Base-by-base conservation (phyloP, 2,888 invertebrate genomes). In the Drosophila fulvimacula region DNA sequence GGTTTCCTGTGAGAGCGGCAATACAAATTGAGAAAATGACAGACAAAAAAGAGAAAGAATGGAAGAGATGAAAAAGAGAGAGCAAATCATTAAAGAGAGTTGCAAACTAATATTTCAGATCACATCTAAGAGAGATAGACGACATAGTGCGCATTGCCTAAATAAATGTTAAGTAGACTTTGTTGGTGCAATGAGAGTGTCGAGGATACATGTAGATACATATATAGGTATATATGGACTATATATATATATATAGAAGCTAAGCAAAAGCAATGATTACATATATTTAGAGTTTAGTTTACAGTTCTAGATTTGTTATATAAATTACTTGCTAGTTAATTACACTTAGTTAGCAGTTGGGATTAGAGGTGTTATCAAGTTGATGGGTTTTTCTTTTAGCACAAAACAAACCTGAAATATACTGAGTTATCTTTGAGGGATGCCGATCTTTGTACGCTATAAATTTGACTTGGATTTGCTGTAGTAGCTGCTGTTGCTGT, bases 391-490 rank as follows among this genome's bases (percentile, higher is more conserved):
- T 48, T 34, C 36, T 13, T 30, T 49, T 38, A 52, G 24, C 90
- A 89, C 89, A 89, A 90, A 91, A 92, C 92, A 92, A 92, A 93
- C 93, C 93, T 93, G 92, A 92, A 90, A 87, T 91, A 88, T 69
- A 89, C 91, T 90, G 91, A 91, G 91, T 93, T 92, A 91, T 93
- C 93, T 93, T 93, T 93, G 91, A 94, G 93, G 91, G 94, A 94
- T 89, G 94, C 94, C 92, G 94, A 94, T 93, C 94, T 94, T 93
- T 93, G 93, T 88, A 93, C 92, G 90, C 91, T 92, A 90, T 93
- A 93, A 91, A 93, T 93, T 89, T 93, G 93, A 93, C 93, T 94
- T 79, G 91, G 88, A 74, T 92, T 91, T 76, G 92, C 91, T 72
- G 92, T 90, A 81, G 84, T 62, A 76, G 79, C 65, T 74, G 78